Base-by-base conservation (phyloP, 2,113 vertebrate species). In the Athene noctua region DNA sequence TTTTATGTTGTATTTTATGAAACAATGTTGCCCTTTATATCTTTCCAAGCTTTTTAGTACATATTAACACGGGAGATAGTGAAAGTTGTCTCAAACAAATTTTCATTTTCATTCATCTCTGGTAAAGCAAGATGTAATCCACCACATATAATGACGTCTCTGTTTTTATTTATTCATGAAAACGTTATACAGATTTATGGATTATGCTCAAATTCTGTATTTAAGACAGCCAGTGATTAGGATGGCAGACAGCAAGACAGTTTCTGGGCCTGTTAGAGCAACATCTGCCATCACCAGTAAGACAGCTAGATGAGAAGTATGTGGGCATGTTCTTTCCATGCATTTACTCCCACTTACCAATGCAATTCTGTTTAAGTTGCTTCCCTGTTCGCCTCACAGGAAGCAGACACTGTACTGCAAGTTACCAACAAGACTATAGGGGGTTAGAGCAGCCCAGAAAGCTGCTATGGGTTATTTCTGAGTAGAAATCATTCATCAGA, bases 261-360 rank as follows among this genome's bases (percentile, higher is more conserved):
- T 14, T 47, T 77, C 22, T 59, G 40, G 19, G 19, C 38, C 77
- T 68, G 3, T 62, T 77, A 38, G n/a, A 30, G 30, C 36, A 86
- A 26, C n/a, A 36, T 67, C 52, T 75, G 18, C 49, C 25, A 21
- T 49, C 0, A 0, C 52, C 0, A 0, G 4, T 70, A 42, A 59
- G 70, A 36, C 9, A 46, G 18, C 10, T 42, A 30, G 15, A 21
- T n/a, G 3, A 9, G 42, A 86, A 86, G 11, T 29, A 23, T 44
- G 21, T 46, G 32, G 19, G 6, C 47, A 11, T 26, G 42, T 36
- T 62, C n/a, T 80, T 74, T 23, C 75, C 30, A 6, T 80, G 16
- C n/a, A 19, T 74, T 91, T 47, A 26, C 19, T 61, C 30, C 30
- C 42, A 14, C 25, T 36, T 36, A 67, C 54, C 29, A 25, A 16